Conservation (phyloP, 2,888 invertebrate genomes). For the Lottia gigantea region DNA sequence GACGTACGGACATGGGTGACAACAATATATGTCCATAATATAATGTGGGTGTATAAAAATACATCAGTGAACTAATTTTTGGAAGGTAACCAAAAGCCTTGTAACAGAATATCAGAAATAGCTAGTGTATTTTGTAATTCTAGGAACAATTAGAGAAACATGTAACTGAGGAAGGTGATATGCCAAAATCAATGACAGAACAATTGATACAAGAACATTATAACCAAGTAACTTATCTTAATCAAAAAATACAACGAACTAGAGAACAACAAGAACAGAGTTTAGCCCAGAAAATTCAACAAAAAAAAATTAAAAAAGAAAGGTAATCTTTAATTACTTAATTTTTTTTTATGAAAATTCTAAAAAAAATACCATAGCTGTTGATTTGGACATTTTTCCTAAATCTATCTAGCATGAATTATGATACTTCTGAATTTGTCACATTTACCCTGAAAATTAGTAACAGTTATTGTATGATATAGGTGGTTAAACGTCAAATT, state of each 20-base stretch:
- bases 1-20: too few relatives aligned
- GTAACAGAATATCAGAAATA: not conserved
- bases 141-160: slow-evolving; percentile 49
- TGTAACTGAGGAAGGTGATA: slow-evolving; percentile 30
- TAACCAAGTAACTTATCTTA: slow-evolving; percentile 53
- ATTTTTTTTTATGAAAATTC: too few relatives aligned
- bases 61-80: not conserved
- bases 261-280: slow-evolving; percentile 55
- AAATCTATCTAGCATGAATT: too few relatives aligned
- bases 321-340: slow-evolving; percentile 36
- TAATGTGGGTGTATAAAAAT: too few relatives aligned
- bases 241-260: slow-evolving; percentile 48
- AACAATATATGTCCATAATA: too few relatives aligned
- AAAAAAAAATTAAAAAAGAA: slow-evolving; percentile 51
- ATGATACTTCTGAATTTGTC: too few relatives aligned
- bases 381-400: too few relatives aligned
- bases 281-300: slow-evolving; percentile 59
- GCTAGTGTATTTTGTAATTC: not conserved
- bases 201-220: slow-evolving; percentile 58
- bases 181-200: slow-evolving; percentile 44
- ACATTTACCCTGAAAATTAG: too few relatives aligned
- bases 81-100: not conserved
- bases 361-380: too few relatives aligned
- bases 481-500: too few relatives aligned
- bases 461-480: too few relatives aligned